Percentiles rank a stretch among this genome's conserved stretches.
phyloP scores from a whole-genome alignment of 2,113 vertebrate genomes.

The Muntiacus muntjak region DNA sequence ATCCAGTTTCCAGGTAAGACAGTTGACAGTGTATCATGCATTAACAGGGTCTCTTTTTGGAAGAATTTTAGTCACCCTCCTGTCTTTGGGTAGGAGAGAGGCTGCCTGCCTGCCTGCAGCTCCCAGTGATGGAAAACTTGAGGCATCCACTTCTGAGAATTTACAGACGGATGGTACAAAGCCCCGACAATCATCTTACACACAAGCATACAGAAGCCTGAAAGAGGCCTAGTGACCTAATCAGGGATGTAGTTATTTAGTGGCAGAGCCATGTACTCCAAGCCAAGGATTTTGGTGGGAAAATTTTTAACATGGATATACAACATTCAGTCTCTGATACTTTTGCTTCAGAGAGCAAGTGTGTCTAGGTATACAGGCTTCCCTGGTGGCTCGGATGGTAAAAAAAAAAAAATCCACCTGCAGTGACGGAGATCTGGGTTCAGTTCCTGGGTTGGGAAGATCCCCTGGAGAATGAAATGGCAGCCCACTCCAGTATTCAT shows the following conservation, averaged over 20 bases:
- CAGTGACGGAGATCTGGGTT: neutral
- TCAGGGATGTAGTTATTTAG: neutral
- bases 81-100: neutral
- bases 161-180: neutral
- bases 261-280: neutral
- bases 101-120: neutral
- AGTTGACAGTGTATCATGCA: neutral
- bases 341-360: neutral
- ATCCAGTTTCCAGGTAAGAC: neutral
- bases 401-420: neutral
- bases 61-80: neutral
- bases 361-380: neutral
- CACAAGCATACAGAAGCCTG: fast-evolving
- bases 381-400: neutral
- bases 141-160: neutral
- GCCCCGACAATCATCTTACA: neutral
- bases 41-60: neutral
- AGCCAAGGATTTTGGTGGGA: neutral
- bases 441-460: neutral
- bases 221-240: too few species aligned
- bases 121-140: neutral
- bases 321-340: neutral
- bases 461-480: neutral
- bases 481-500: neutral
- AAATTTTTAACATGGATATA: neutral